phyloP scores from a whole-genome alignment of 2,113 vertebrate species.

The Romanogobio albipinnatus region DNA sequence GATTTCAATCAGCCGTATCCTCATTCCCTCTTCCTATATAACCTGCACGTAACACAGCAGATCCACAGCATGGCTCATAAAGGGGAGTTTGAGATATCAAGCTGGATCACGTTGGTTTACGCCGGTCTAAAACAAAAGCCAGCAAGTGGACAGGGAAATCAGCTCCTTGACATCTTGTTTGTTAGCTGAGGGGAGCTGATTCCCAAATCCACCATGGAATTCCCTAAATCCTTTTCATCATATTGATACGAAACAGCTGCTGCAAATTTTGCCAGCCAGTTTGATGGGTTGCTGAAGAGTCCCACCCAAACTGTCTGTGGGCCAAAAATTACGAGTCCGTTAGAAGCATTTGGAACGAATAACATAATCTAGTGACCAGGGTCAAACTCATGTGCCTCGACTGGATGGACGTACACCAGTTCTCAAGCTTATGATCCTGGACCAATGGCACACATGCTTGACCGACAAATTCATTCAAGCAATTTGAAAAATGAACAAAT shows the following conservation, averaged over 20 bases:
- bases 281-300: constrained; percentile 11
- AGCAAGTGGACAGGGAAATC: neutral
- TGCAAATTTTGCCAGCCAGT: constrained; percentile 4
- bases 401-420: neutral
- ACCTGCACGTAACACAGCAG: neutral
- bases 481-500: neutral
- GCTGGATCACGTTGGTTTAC: neutral
- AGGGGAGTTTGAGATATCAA: neutral
- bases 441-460: neutral
- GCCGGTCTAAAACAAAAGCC: neutral
- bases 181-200: neutral
- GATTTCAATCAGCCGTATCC: neutral
- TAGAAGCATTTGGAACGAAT: neutral
- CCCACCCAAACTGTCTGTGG: neutral
- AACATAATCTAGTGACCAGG: neutral
- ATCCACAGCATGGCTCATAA: neutral
- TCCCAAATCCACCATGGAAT: constrained; percentile 12
- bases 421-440: neutral
- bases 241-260: constrained; percentile 17
- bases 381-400: neutral
- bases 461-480: neutral
- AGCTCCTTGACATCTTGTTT: constrained; percentile 9
- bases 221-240: constrained; percentile 30
- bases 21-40: neutral
- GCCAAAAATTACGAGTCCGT: neutral